Evolutionary conservation across 2,113 vertebrate species (phyloP), one percentile per base, ranked within the genome.

Genomic region (Cacatua alba): DNA sequence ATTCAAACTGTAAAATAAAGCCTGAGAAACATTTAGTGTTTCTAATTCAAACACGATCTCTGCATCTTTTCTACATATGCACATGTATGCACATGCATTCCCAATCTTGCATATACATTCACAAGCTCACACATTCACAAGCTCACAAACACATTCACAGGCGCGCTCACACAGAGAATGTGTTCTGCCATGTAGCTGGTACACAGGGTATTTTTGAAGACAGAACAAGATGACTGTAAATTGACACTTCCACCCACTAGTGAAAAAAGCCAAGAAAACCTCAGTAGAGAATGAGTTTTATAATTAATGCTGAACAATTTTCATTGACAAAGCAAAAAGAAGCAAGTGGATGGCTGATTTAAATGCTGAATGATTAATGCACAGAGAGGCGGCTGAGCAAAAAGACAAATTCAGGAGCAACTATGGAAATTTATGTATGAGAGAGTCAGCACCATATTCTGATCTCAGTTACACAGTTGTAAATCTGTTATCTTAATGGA

Each of bases 251-350:
- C 96, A 94, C 95, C 96, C 88, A 86, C 79, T 88, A 90, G 91
- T 75, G 94, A 97, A 97, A 96, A 95, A 94, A 87, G 96, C 97
- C 94, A 96, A 97, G 92, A 78, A 84, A 81, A 87, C 79, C 95
- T 95, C 63, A 31, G 84, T 68, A 35, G 91, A 97, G 91, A 97
- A 96, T 96, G 94, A 95, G 95, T 93, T 96, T 97, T 96, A 95
- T 97, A 97, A 97, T 97, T 93, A 97, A 97, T 83, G 97, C 94
- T 97, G 96, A 97, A 74, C 92, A 67, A 53, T 97, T 97, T 97
- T 97, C 97, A 97, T 82, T 97, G 97, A 98, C 96, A 97, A 97
- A 97, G 97, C 93, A 95, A 91, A 97, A 97, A 94, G 91, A 80
- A 84, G 62, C 64, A 55, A 78, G 90, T 95, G 89, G 92, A 96